These are phyloP conservation scores for Pentamera pediparva DNA, from an alignment of 53 echinoderm and acorn worm species.

Conservation along the genomic window DNA sequence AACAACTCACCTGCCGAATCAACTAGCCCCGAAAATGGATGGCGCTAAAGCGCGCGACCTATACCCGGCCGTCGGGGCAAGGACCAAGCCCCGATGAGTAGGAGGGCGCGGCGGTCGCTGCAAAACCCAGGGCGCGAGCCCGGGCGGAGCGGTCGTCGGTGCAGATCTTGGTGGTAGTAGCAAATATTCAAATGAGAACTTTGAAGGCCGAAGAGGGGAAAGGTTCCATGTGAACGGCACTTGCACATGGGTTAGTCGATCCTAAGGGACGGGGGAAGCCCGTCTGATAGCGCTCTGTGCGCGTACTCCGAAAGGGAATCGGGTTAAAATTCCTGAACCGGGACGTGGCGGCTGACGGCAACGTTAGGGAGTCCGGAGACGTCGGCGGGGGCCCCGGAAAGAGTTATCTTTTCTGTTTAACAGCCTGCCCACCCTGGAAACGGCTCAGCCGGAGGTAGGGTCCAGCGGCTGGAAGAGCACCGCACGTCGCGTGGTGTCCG, in stretches of 20 bases:
- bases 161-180: no score
- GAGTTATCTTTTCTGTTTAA: conserved; percentile 72
- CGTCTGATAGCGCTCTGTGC: neutral
- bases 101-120: no score
- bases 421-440: conserved; percentile 19
- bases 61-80: no score
- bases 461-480: conserved; percentile 44
- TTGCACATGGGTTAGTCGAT: neutral
- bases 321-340: neutral
- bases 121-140: no score
- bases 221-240: no score
- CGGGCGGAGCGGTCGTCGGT: no score
- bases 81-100: no score
- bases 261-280: neutral
- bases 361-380: neutral
- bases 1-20: no score
- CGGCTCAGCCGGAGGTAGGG: conserved; percentile 17
- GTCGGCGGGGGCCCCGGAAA: conserved; percentile 51
- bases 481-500: conserved; percentile 78
- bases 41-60: no score
- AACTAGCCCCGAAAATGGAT: no score
- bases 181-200: no score
- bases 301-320: conserved; percentile 14
- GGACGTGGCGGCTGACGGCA: neutral
- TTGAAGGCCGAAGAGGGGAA: no score